Evolutionary conservation across 2,888 invertebrate genomes (phyloP).

Genomic region (Gari tellinella): DNA sequence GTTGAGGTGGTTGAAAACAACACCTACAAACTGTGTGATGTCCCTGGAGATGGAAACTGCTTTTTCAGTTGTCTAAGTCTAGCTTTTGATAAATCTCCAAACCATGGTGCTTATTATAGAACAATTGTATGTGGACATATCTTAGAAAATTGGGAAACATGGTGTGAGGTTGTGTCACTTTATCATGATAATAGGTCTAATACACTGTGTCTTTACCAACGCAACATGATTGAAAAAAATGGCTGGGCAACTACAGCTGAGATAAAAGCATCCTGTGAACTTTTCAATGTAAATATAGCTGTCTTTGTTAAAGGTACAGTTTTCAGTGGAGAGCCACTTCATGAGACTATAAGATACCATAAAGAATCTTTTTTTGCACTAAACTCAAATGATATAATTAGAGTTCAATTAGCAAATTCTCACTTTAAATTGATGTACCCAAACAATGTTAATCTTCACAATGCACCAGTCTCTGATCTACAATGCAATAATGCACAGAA

Average conservation of each 20-base stretch:
- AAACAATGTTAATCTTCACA: not conserved
- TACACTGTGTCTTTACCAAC: not conserved
- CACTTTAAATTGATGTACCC: not conserved
- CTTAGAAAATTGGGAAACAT: conserved; percentile 20
- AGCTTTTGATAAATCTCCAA: not conserved
- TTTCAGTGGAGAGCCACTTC: not conserved
- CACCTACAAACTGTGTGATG: not conserved
- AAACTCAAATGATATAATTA: not conserved
- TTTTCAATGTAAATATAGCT: conserved; percentile 14
- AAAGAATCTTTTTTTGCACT: not conserved
- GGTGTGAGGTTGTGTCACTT: not conserved
- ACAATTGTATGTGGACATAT: conserved; percentile 12
- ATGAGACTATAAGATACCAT: not conserved
- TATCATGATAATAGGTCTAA: not conserved
- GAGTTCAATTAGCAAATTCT: not conserved
- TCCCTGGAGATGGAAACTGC: conserved; percentile 23
- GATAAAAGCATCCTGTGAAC: conserved; percentile 8
- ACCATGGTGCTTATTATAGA: conserved; percentile 9
- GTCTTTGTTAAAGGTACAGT: conserved; percentile 10
- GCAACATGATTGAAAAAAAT: conserved; percentile 11
- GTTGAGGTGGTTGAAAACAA: not conserved
- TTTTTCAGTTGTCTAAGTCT: conserved; percentile 30
- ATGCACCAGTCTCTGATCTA: too few relatives aligned
- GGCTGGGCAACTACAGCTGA: conserved; percentile 24
- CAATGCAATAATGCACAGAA: too few relatives aligned